Evolutionary conservation across 2,113 vertebrate genomes (phyloP).

Genomic region (Crypturellus undulatus): DNA sequence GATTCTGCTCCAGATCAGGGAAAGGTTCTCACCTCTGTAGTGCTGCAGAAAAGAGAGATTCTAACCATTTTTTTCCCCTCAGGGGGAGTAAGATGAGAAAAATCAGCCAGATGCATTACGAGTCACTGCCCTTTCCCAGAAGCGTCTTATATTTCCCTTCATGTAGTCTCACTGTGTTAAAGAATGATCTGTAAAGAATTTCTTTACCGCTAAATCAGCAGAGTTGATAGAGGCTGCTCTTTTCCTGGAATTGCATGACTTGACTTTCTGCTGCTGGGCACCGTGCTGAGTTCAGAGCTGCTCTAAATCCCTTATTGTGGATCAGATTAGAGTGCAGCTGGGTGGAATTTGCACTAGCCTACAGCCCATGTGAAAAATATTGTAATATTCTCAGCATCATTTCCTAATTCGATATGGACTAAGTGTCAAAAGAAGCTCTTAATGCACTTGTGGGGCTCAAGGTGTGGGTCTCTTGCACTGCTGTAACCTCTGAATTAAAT

Average conservation of each 20-base stretch:
- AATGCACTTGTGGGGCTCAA: not conserved
- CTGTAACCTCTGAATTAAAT: not conserved
- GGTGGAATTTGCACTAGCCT: not conserved
- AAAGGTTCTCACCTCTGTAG: not conserved
- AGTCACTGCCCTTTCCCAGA: not conserved
- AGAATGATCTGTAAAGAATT: not conserved
- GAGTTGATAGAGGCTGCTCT: not conserved
- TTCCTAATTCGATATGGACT: not conserved
- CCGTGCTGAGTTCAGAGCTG: not conserved
- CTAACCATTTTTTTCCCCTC: not conserved
- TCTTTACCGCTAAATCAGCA: not conserved
- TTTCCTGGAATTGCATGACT: not conserved
- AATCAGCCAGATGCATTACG: not conserved
- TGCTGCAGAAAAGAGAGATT: not conserved
- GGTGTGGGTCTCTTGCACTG: not conserved
- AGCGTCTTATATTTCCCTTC: fast-evolving
- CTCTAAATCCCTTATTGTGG: not conserved
- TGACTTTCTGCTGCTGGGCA: not conserved
- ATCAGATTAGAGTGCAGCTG: not conserved
- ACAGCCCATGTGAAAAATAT: not conserved
- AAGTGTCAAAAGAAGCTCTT: not conserved
- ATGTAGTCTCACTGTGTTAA: fast-evolving
- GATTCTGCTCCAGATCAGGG: not conserved
- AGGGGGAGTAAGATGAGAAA: not conserved
- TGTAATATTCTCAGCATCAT: not conserved